A percentile compares a stretch with the other conserved stretches of the same genome.
Conservation (phyloP, 2,113 vertebrate species). For the Galbula dea region DNA sequence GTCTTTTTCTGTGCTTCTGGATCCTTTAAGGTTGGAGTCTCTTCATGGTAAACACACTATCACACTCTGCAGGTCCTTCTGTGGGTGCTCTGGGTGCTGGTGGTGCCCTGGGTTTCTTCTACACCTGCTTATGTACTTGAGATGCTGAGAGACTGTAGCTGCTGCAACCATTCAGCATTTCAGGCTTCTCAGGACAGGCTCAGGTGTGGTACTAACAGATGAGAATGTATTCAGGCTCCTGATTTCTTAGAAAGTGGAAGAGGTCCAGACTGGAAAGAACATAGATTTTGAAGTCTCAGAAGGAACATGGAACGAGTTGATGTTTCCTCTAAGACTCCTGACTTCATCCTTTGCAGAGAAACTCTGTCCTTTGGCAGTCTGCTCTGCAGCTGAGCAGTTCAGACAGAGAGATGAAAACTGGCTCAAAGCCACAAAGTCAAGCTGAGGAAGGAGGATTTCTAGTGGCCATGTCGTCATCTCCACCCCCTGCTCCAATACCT, state of each 20-base stretch:
- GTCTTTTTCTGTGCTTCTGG: background rate
- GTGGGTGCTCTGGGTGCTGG: background rate
- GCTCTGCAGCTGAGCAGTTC: background rate
- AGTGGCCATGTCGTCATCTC: accelerated
- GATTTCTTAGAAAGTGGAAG: background rate
- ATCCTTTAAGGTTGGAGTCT: background rate
- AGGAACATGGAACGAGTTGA: background rate
- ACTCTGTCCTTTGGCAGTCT: background rate
- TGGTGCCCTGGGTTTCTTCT: background rate
- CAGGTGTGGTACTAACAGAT: background rate
- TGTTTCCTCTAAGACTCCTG: background rate
- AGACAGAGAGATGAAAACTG: background rate
- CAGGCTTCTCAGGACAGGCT: no score
- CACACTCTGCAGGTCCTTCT: no score
- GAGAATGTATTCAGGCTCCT: accelerated
- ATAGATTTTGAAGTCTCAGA: background rate
- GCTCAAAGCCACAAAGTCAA: background rate
- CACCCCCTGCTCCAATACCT: no score
- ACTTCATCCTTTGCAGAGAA: background rate
- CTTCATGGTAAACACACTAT: background rate
- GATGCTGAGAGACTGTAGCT: background rate
- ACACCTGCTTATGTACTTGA: accelerated
- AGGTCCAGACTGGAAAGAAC: background rate
- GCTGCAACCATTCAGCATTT: accelerated
- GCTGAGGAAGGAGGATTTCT: background rate